These are phyloP conservation scores for mouse (Mus musculus) DNA, from an alignment of 2,113 vertebrate species.

Conservation along the genomic window GRCm39 chr10:51191501-51192000, in stretches of 20 bases:
- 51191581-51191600: not conserved
- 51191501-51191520: not conserved
- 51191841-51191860: not conserved
- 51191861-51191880: too few relatives aligned
- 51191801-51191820: not conserved
- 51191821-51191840: not conserved
- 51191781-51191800: not conserved
- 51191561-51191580: not conserved
- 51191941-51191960: rapidly evolving
- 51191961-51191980: not conserved
- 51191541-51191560: not conserved
- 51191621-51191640: not conserved
- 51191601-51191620: not conserved
- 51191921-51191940: not conserved
- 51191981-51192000: not conserved
- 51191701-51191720: too few relatives aligned
- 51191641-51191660: not conserved
- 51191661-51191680: not conserved
- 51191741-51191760: not conserved
- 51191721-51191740: too few relatives aligned
- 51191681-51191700: not conserved
- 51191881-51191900: too few relatives aligned
- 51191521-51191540: not conserved
- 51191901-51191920: not conserved
- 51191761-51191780: not conserved